Evolutionary conservation across 2,888 invertebrate genomes (phyloP), one percentile per base, ranked within the genome.

Genomic region (Mantis religiosa): DNA sequence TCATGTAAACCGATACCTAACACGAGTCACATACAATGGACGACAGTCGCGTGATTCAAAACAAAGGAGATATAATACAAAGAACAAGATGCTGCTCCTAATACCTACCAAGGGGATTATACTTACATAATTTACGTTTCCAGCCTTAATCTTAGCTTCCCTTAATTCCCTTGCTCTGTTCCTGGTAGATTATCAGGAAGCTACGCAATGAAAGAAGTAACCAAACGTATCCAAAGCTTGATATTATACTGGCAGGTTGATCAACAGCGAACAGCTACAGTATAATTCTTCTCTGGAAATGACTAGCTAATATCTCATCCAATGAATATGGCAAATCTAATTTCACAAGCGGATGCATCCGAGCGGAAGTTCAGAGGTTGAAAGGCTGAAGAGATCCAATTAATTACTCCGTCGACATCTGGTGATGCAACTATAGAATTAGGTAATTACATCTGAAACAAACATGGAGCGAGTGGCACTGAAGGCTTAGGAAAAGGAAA

Each of bases 361-460:
- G 25, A 71, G 54, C 25, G 54, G 54, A 71, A 71, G 54, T 25
- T 71, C 54, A 25, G 54, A 71, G 54, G 54, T 71, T 71, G 25
- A 71, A 71, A 15, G 25, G 54, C 20, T 71, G 54, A 71, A 71
- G 54, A 71, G 54, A 71, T 71, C 54, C 54, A 85, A 85, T 85
- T 85, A 85, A 85, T 85, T 85, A 85, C 85, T 27, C 85, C 41
- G 47, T 41, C n/a, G 54, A 54, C 54, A 15, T 85, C 54, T 71
- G 54, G 54, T 71, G 54, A 8, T 71, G 54, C 54, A 71, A 71
- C 54, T 71, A 27, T 54, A 85, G 85, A 85, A 85, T 85, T 47
- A 54, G 85, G 27, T 85, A 85, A 85, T 85, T 85, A 85, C 85
- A 20, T 71, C 54, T 85, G 85, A 85, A 85, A 85, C 54, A 47